Percentiles rank a stretch among this genome's conserved stretches.
Evolutionary conservation across 2,797 vertebrate species (phyloP).

Genomic region (Ambastaia sidthimunki): DNA sequence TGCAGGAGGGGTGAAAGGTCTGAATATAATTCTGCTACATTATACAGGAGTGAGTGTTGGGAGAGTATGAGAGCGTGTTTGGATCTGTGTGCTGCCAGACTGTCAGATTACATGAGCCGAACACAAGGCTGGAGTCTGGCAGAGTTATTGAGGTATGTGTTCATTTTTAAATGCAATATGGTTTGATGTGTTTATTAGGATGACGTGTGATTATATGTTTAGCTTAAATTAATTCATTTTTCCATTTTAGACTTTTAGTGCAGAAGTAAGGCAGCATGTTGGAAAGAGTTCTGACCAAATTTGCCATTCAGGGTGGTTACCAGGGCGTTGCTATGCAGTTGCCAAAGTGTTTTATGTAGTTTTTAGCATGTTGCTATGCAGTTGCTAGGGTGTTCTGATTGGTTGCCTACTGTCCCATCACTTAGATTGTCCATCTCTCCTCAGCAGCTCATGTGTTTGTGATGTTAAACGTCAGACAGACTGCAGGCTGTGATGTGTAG

Average conservation of each 20-base stretch:
- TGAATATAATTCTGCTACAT: slow-evolving; percentile 54
- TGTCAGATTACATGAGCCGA: slow-evolving; percentile 22
- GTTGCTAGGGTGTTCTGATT: too few relatives aligned
- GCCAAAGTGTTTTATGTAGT: too few relatives aligned
- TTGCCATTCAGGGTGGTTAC: too few relatives aligned
- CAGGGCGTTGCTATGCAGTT: too few relatives aligned
- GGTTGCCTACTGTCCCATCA: too few relatives aligned
- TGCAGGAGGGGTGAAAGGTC: slow-evolving; percentile 49
- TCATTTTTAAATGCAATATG: slow-evolving; percentile 26
- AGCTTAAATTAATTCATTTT: background rate
- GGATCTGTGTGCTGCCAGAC: background rate
- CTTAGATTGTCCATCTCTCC: too few relatives aligned
- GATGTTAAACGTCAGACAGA: background rate
- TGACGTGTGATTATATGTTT: background rate
- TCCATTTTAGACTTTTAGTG: too few relatives aligned
- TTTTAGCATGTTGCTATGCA: too few relatives aligned
- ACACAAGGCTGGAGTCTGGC: slow-evolving; percentile 9
- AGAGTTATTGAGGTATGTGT: slow-evolving; percentile 10
- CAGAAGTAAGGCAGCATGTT: too few relatives aligned
- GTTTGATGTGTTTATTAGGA: background rate
- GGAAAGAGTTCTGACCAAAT: too few relatives aligned
- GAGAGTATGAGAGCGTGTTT: slow-evolving; percentile 35
- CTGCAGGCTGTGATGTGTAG: background rate
- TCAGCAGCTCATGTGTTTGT: background rate
- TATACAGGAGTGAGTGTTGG: slow-evolving; percentile 50